Conservation (phyloP, 2,113 vertebrate genomes). For the Marmota monax region DNA sequence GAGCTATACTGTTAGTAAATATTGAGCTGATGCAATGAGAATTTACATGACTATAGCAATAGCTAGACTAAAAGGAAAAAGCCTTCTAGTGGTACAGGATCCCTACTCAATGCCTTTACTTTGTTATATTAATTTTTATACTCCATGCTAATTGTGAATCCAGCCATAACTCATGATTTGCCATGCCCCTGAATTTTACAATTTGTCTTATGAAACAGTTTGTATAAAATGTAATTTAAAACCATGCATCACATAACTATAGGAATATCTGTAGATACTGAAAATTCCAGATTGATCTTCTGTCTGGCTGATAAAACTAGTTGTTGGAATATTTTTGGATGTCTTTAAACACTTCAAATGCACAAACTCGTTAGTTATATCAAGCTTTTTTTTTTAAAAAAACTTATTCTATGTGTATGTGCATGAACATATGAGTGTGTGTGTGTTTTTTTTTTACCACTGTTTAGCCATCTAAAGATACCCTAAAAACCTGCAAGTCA, state of each 20-base stretch:
- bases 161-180: slow-evolving; percentile 33
- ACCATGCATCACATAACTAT: not conserved
- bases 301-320: not conserved
- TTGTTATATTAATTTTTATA: slow-evolving; percentile 2
- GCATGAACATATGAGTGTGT: not conserved
- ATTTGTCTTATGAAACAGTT: slow-evolving; percentile 15
- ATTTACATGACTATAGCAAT: not conserved
- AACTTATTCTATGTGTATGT: not conserved
- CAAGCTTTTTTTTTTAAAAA: not conserved
- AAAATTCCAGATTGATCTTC: slow-evolving; percentile 38
- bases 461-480: not conserved
- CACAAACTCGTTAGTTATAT: not conserved
- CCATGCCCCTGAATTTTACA: slow-evolving; percentile 15
- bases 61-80: slow-evolving; percentile 27
- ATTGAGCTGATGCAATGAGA: not conserved
- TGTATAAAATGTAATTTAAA: slow-evolving; percentile 36
- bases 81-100: not conserved
- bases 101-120: not conserved
- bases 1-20: slow-evolving; percentile 46
- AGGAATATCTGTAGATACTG: not conserved
- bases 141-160: not conserved
- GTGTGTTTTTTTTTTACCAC: not conserved
- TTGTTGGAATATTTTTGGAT: slow-evolving; percentile 31
- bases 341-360: not conserved
- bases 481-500: not conserved